A percentile compares a stretch with the other conserved stretches of the same genome.
phyloP scores from a whole-genome alignment of 2,113 vertebrate genomes.

The Lophotis ruficrista region DNA sequence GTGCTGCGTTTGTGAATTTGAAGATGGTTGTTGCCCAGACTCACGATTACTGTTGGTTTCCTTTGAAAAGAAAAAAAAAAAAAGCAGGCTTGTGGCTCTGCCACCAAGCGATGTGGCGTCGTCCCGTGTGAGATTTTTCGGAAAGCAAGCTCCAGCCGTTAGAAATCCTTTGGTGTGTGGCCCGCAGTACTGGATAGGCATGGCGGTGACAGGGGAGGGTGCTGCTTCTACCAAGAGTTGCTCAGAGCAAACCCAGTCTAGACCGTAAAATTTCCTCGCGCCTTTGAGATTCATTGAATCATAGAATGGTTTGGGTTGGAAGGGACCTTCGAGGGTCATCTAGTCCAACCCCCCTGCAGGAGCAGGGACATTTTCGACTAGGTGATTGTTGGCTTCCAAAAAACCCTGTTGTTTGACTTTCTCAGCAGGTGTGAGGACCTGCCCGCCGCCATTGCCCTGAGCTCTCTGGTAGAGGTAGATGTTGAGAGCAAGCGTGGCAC shows the following conservation, averaged over 20 bases:
- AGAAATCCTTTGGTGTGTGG: no score
- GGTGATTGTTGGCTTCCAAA: neutral
- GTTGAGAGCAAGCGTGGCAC: rapidly evolving
- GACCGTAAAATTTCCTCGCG: rapidly evolving
- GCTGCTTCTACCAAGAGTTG: neutral
- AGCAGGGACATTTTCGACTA: no score
- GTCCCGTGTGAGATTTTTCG: neutral
- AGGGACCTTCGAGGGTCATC: no score
- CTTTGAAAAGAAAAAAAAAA: neutral
- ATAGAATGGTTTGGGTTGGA: no score
- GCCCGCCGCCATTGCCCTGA: neutral
- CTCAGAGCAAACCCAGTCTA: neutral
- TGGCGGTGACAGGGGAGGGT: rapidly evolving
- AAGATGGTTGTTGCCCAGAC: neutral
- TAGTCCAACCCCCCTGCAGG: no score
- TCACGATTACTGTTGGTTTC: neutral
- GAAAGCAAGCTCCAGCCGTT: no score
- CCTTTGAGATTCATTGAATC: neutral
- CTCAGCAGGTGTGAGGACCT: neutral
- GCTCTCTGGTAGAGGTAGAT: neutral
- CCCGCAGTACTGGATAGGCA: rapidly evolving
- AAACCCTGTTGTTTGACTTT: neutral
- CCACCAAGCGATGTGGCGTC: neutral
- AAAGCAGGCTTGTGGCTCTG: neutral
- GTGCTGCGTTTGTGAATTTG: neutral